Percentiles rank a stretch among this genome's conserved stretches.
phyloP scores from a whole-genome alignment of 2,888 invertebrate genomes.

The Neelides folsomi region DNA sequence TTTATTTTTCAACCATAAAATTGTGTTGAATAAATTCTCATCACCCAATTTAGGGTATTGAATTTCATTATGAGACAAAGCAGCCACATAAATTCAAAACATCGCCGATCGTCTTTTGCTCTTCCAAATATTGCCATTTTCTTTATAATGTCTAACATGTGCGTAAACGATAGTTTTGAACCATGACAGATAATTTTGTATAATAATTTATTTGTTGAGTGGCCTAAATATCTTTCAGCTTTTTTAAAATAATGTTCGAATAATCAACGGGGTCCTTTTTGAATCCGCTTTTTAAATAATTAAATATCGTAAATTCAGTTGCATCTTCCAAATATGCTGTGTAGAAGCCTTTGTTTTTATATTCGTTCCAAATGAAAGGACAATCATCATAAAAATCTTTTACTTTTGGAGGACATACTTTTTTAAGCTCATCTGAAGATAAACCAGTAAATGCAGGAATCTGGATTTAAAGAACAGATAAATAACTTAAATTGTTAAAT shows the following conservation, averaged over 20 bases:
- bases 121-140: slow-evolving; percentile 50
- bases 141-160: slow-evolving; percentile 55
- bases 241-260: slow-evolving; percentile 57
- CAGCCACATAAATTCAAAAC: slow-evolving; percentile 76
- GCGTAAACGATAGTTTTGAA: slow-evolving; percentile 52
- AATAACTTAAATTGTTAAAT: not conserved
- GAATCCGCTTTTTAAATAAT: slow-evolving; percentile 65
- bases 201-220: slow-evolving; percentile 46
- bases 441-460: slow-evolving; percentile 65
- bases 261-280: slow-evolving; percentile 67
- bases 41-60: slow-evolving; percentile 66
- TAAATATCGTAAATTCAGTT: slow-evolving; percentile 62
- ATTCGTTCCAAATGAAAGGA: slow-evolving; percentile 72
- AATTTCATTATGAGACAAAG: slow-evolving; percentile 70
- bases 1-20: slow-evolving; percentile 44
- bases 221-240: slow-evolving; percentile 50
- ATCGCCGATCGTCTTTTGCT: slow-evolving; percentile 40
- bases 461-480: not conserved
- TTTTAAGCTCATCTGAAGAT: slow-evolving; percentile 50
- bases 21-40: slow-evolving; percentile 46
- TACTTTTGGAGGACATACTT: slow-evolving; percentile 49
- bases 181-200: slow-evolving; percentile 51
- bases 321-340: slow-evolving; percentile 77
- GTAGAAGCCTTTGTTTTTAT: slow-evolving; percentile 53
- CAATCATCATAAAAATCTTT: slow-evolving; percentile 58